These are phyloP conservation scores for Anhinga anhinga DNA, from an alignment of 2,113 vertebrate species.

Conservation along the genomic window DNA sequence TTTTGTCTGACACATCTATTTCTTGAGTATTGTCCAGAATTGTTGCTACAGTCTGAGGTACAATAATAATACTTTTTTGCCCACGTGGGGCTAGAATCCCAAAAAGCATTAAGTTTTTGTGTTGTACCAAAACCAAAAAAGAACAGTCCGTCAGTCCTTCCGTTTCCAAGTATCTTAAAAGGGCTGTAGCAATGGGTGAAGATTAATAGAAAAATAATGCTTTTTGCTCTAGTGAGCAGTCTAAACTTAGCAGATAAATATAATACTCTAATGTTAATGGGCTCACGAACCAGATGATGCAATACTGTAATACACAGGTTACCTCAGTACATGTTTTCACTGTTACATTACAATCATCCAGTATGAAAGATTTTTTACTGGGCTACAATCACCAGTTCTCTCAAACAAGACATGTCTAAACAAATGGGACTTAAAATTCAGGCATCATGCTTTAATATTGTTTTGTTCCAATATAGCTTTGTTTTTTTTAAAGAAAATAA, in stretches of 20 bases:
- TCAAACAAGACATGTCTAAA: neutral
- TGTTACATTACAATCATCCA: neutral
- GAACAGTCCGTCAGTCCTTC: neutral
- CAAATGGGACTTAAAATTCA: neutral
- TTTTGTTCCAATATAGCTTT: neutral
- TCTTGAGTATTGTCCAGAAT: neutral
- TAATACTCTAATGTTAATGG: neutral
- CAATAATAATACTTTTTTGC: neutral
- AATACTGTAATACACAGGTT: neutral
- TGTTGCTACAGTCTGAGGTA: neutral
- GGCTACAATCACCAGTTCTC: neutral
- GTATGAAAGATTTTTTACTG: neutral
- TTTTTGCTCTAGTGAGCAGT: neutral
- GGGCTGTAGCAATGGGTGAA: neutral
- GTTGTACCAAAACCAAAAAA: neutral
- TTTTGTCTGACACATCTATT: neutral
- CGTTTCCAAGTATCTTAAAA: neutral
- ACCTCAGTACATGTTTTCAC: neutral
- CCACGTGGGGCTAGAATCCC: neutral
- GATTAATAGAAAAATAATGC: neutral
- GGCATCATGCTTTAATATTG: neutral
- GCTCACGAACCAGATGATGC: neutral
- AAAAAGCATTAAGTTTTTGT: neutral
- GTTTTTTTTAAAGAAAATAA: neutral
- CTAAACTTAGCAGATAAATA: neutral